These are phyloP conservation scores for Nesogale talazaci DNA, from an alignment of 2,113 vertebrate genomes.

Conservation along the genomic window DNA sequence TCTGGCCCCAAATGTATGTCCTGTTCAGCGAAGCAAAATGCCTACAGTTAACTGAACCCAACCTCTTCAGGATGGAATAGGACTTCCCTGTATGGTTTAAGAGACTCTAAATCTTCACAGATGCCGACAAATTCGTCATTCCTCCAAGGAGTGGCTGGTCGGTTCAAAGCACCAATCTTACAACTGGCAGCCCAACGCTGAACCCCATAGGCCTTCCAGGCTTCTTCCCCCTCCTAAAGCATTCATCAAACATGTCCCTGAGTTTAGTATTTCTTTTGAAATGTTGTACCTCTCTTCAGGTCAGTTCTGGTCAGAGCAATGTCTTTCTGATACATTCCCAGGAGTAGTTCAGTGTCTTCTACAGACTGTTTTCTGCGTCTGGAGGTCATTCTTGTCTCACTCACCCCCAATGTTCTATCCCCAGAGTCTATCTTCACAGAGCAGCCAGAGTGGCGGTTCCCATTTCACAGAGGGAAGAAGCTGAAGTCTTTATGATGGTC, in stretches of 20 bases:
- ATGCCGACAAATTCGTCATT: no score
- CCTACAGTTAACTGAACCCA: background rate
- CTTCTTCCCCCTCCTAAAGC: background rate
- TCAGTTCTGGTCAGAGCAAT: background rate
- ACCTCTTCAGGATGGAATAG: no score
- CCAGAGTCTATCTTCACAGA: background rate
- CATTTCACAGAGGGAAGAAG: background rate
- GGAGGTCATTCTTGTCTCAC: no score
- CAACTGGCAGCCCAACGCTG: no score
- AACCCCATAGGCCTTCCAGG: no score
- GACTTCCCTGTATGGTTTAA: no score
- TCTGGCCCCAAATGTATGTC: background rate
- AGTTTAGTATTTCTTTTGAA: background rate
- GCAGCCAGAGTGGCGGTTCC: background rate
- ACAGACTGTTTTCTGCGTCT: background rate
- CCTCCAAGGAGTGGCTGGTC: no score
- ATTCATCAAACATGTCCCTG: background rate
- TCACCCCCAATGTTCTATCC: no score
- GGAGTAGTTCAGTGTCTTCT: background rate
- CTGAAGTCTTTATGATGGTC: background rate
- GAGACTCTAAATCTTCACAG: no score
- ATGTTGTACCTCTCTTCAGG: background rate
- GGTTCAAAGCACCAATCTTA: no score
- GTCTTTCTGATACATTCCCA: background rate
- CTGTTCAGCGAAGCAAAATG: background rate